Evolutionary conservation across 1,140 invertebrate genomes (phyloP).

Genomic region (Reticulitermes speratus): DNA sequence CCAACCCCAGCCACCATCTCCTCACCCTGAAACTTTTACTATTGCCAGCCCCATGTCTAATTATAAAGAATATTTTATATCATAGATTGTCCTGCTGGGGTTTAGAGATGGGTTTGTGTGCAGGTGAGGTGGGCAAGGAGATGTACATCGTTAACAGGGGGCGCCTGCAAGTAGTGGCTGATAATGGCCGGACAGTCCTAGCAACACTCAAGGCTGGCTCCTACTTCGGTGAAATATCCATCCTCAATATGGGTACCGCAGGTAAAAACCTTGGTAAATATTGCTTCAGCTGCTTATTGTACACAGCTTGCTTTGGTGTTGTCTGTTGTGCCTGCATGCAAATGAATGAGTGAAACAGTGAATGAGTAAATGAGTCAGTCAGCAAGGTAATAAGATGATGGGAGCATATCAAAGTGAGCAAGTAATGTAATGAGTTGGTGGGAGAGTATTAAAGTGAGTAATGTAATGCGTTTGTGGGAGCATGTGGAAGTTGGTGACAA

Average conservation of each 20-base stretch:
- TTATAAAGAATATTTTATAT: too few species aligned
- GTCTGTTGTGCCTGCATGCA: not conserved
- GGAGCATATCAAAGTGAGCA: too few species aligned
- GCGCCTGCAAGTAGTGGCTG: conserved; percentile 92
- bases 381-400: too few species aligned
- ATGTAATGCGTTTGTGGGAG: too few species aligned
- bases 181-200: conserved; percentile 95
- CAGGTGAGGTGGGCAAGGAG: conserved; percentile 97
- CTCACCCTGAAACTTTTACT: too few species aligned
- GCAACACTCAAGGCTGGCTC: conserved; percentile 95
- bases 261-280: conserved; percentile 62
- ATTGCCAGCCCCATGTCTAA: too few species aligned
- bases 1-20: too few species aligned
- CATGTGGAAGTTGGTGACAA: too few species aligned
- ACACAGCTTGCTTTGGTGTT: not conserved
- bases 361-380: not conserved
- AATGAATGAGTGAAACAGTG: not conserved
- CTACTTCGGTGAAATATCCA: conserved; percentile 99
- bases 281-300: conserved; percentile 9
- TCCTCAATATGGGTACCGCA: conserved; percentile 99
- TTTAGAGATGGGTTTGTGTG: conserved; percentile 38
- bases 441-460: too few species aligned
- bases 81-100: too few species aligned
- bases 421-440: too few species aligned
- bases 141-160: conserved; percentile 99